These are phyloP conservation scores for Ophion ellenae DNA, from an alignment of 2,888 invertebrate genomes.

Conservation along the genomic window DNA sequence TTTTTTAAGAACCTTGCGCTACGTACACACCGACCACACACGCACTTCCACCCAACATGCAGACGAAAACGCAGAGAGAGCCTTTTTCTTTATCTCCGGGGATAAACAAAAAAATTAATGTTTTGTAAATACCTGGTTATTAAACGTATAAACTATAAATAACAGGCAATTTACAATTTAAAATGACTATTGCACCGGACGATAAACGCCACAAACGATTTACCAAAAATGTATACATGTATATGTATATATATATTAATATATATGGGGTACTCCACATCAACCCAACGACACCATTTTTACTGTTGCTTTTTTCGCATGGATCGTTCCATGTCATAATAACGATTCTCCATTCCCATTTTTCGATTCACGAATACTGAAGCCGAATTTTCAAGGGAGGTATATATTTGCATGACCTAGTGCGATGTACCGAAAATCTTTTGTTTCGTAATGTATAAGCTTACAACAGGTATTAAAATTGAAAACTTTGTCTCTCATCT, in stretches of 20 bases:
- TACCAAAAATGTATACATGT: slow-evolving; percentile 46
- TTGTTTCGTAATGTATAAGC: too few species aligned
- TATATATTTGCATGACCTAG: too few species aligned
- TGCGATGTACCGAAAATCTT: too few species aligned
- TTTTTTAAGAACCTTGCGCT: slow-evolving; percentile 74
- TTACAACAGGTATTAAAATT: too few species aligned
- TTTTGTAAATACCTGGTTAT: slow-evolving; percentile 68
- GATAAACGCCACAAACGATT: slow-evolving; percentile 56
- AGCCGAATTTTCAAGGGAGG: too few species aligned
- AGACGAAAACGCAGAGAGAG: slow-evolving; percentile 28
- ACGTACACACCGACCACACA: slow-evolving; percentile 54
- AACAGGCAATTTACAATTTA: slow-evolving; percentile 37
- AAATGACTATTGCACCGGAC: slow-evolving; percentile 39
- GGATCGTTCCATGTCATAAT: too few species aligned
- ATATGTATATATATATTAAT: not conserved
- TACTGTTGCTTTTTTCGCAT: not conserved
- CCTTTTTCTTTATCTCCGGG: slow-evolving; percentile 63
- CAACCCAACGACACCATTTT: not conserved
- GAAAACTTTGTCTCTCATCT: too few species aligned
- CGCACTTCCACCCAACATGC: not conserved
- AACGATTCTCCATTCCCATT: too few species aligned
- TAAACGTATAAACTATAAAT: slow-evolving; percentile 55
- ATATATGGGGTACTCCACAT: not conserved
- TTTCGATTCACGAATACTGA: too few species aligned
- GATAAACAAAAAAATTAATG: slow-evolving; percentile 57